Conservation (phyloP, 2,797 vertebrate genomes). For the Squalus acanthias region DNA sequence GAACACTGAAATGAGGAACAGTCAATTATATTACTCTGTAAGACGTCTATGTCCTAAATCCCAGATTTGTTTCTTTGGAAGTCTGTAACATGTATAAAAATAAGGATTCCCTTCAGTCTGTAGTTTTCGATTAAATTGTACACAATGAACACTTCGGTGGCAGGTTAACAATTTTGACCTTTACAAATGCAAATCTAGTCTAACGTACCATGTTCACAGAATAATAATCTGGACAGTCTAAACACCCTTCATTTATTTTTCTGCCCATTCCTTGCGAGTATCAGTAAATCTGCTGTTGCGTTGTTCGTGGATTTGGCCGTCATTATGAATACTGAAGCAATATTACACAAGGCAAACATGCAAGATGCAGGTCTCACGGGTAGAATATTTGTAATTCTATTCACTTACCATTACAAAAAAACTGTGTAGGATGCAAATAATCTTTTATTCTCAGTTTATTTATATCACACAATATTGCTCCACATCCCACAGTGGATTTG, state of each 20-base stretch:
- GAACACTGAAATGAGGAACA: background rate
- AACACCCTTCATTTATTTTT: background rate
- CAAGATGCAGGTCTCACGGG: background rate
- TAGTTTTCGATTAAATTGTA: background rate
- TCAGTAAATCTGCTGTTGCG: background rate
- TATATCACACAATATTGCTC: background rate
- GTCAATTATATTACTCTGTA: background rate
- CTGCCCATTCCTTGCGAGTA: no score
- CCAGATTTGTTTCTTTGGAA: background rate
- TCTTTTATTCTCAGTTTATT: background rate
- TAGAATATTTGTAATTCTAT: background rate
- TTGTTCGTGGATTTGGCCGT: background rate
- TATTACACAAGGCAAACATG: background rate
- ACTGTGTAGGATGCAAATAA: background rate
- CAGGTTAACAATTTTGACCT: slow-evolving; percentile 5
- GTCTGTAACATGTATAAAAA: background rate
- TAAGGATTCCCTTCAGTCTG: background rate
- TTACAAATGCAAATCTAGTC: background rate
- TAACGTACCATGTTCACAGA: no score
- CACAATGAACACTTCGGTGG: background rate
- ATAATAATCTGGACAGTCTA: background rate
- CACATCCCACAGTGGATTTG: background rate
- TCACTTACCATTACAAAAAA: background rate
- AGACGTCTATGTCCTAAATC: background rate
- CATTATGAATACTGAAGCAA: background rate